Evolutionary conservation across 2,113 vertebrate species (phyloP), one percentile per base, ranked within the genome.

Genomic region (Hemibagrus wyckioides): DNA sequence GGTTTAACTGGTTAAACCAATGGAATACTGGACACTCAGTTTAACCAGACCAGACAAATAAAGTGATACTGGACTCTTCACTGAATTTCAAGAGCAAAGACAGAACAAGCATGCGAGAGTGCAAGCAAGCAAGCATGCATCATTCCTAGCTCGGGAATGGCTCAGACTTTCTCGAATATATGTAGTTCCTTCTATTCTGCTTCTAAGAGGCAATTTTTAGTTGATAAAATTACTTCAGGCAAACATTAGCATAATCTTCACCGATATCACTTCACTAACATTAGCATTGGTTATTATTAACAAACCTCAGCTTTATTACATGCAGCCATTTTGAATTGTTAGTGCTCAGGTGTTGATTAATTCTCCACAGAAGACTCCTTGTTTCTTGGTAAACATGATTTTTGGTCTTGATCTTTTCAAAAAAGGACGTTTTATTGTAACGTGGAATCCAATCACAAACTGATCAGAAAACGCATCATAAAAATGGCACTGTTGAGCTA

Each of bases 61-160:
- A 57, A 23, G 4, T 36, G 52, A 39, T 69, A 65, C n/a, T 65
- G 21, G 15, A 33, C 9, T 82, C 25, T 69, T 52, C 13, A 33
- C n/a, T 52, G 33, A 41, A 52, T 69, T 86, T 15, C 21, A 25
- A 39, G 17, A 82, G 28, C 54, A 48, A 21, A 44, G 21, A 61
- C 7, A n/a, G 19, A 54, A 57, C 28, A 71, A 36, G n/a, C 86
- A 87, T 87, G 86, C 80, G 6, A 61, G 52, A 48, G 61, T 67
- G 52, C 85, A 86, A 82, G 63, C 86, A 75, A n/a, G 81, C 80
- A 82, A 61, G 77, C 85, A 86, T 86, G 85, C 85, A 80, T 80
- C 76, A 39, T 80, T 80, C 57, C 33, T 80, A 10, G 14, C 13
- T 54, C 30, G 50, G 48, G 48, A 65, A 85, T 21, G 44, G 44